Base-by-base conservation (phyloP, 2,888 invertebrate species). In the Anthrax anthrax region DNA sequence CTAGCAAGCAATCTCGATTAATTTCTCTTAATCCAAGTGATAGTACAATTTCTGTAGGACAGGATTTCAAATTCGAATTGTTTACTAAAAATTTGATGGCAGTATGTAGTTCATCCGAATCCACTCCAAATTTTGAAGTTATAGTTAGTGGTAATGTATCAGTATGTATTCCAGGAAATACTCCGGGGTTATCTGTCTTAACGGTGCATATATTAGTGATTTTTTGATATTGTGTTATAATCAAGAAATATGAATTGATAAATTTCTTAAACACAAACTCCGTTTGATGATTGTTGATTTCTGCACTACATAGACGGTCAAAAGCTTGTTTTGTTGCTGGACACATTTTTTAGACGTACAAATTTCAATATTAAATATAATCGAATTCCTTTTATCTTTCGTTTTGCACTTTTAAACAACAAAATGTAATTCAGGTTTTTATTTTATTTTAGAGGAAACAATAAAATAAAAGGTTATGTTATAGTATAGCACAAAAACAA, bases 261-360 rank as follows among this genome's bases (percentile, higher is more conserved):
- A 66, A 66, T 16, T 54, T 48, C 4, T 66, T 61, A 17, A 58
- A 58, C 2, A 65, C 65, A 34, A 66, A 62, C 44, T 66, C 63
- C 0, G 65, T 65, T 17, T 23, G 48, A 2, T 49, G 46, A 2
- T 57, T 62, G 48, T 60, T 56, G n/a, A 66, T 57, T 23, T 56
- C 52, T 2, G 45, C 48, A 3, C 57, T 49, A 13, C 62, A 60
- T 49, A 64, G 61, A 12, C 55, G 56, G 6, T 57, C 53, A 32
- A 66, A 66, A 1, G 63, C 63, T 32, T 47, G 48, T 16, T 14
- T 37, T 2, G 34, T 40, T 39, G 19, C 32, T 16, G 37, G 27
- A 12, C 38, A 23, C 44, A 44, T 44, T 17, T 18, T 43, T 10
- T n/a, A n/a, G n/a, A n/a, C n/a, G n/a, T n/a, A n/a, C n/a, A n/a